Evolutionary conservation across 1,140 invertebrate species (phyloP).

Genomic region (Laupala kohalensis): DNA sequence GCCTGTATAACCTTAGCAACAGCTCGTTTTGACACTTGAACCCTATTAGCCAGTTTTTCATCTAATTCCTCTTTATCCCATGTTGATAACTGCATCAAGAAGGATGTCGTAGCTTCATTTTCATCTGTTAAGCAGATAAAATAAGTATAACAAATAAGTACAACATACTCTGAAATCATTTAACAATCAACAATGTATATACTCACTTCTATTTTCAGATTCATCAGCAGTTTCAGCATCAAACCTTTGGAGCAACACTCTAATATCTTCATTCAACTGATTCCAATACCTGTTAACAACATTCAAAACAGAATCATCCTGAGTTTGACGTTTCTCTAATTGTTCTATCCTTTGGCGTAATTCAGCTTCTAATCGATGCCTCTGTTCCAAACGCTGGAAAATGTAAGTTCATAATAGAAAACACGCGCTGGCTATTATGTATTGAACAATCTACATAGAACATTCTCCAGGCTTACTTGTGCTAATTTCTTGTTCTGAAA

Average conservation of each 20-base stretch:
- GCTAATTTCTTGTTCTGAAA: conserved; percentile 95
- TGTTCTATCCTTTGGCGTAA: conserved; percentile 87
- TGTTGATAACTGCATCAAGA: conserved; percentile 89
- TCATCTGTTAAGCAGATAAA: conserved; percentile 56
- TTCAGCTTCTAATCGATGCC: conserved; percentile 79
- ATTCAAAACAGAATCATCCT: conserved; percentile 94
- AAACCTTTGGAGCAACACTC: conserved; percentile 86
- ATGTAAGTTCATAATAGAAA: conserved; percentile 4
- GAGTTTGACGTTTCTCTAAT: conserved; percentile 89
- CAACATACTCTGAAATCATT: background rate
- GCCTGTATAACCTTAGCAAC: conserved; percentile 93
- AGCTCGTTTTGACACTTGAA: conserved; percentile 82
- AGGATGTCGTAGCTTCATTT: conserved; percentile 91
- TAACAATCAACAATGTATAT: background rate
- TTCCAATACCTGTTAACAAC: conserved; percentile 98
- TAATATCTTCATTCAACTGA: conserved; percentile 91
- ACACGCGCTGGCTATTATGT: background rate
- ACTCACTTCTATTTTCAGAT: conserved; percentile 79
- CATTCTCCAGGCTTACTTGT: conserved; percentile 44
- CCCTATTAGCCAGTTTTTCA: conserved; percentile 86
- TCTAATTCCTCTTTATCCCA: conserved; percentile 97
- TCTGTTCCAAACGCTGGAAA: conserved; percentile 69
- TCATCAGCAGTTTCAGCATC: conserved; percentile 96
- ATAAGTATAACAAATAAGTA: background rate
- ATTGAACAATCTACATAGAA: background rate